phyloP scores from a whole-genome alignment of 2,888 invertebrate species.

The Reticulitermes lucifugus region DNA sequence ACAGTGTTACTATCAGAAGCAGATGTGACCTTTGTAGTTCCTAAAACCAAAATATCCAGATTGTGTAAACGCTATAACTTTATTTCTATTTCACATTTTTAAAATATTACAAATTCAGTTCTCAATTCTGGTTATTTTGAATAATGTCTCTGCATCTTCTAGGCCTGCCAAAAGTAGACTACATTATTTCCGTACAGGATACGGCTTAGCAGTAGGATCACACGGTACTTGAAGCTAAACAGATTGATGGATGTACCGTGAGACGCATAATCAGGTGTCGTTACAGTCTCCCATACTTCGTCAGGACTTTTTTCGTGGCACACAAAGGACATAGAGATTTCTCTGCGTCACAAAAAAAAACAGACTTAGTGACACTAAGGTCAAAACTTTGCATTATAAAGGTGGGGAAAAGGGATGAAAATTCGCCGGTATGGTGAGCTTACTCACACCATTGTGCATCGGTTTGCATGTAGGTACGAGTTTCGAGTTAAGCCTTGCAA shows the following conservation, averaged over 20 bases:
- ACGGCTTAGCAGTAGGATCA: neutral
- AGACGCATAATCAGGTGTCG: constrained; percentile 13
- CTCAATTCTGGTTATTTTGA: neutral
- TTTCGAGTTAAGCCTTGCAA: neutral
- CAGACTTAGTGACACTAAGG: constrained; percentile 35
- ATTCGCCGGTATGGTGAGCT: constrained; percentile 44
- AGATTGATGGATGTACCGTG: constrained; percentile 26
- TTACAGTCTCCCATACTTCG: neutral
- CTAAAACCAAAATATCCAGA: too few species aligned
- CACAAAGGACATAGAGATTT: neutral
- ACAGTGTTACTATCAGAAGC: too few species aligned
- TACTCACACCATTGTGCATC: neutral
- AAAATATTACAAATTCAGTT: neutral
- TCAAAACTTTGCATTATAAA: constrained; percentile 47
- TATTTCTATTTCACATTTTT: too few species aligned
- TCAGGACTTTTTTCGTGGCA: neutral
- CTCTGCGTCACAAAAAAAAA: neutral
- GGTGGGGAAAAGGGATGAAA: constrained; percentile 41
- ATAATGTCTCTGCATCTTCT: neutral
- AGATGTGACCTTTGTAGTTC: too few species aligned
- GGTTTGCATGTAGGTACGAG: neutral
- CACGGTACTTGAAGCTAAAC: neutral
- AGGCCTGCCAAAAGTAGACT: neutral
- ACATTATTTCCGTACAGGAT: neutral
- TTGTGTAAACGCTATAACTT: too few species aligned